Evolutionary conservation across 2,797 vertebrate genomes (phyloP).

Genomic region (Bryconaethiops microstoma): DNA sequence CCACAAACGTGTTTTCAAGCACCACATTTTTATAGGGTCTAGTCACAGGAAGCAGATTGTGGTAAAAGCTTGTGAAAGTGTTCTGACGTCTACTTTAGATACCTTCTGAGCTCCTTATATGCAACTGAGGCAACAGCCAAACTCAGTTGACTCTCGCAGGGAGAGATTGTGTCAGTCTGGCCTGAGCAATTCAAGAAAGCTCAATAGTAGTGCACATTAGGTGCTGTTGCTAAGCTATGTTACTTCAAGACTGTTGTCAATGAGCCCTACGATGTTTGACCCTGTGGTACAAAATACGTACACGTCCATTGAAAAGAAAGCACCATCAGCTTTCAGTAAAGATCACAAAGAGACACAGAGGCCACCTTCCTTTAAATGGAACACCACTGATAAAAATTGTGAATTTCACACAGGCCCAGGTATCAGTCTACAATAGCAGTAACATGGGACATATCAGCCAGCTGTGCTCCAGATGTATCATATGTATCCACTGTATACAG

Average conservation of each 20-base stretch:
- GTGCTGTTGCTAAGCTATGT: constrained; percentile 21
- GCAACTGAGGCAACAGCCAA: constrained; percentile 42
- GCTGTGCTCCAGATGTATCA: constrained; percentile 46
- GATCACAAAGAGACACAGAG: neutral
- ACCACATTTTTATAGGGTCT: constrained; percentile 59
- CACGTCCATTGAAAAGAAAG: neutral
- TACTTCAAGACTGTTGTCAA: neutral
- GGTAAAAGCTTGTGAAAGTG: constrained; percentile 61
- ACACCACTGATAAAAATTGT: neutral
- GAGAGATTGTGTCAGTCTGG: constrained; percentile 55
- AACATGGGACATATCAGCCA: constrained; percentile 22
- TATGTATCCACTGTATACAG: constrained; percentile 9
- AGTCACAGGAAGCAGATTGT: constrained; percentile 69
- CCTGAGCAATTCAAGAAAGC: constrained; percentile 27
- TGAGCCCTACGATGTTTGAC: neutral
- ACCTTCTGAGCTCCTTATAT: constrained; percentile 66
- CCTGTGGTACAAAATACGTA: neutral
- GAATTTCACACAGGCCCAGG: neutral
- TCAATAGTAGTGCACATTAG: neutral
- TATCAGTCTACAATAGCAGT: neutral
- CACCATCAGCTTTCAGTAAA: neutral
- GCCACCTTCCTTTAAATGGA: neutral
- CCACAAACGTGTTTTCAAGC: constrained; percentile 59
- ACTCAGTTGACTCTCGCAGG: constrained; percentile 25
- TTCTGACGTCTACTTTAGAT: constrained; percentile 60